Evolutionary conservation across 2,113 vertebrate genomes (phyloP).

Genomic region (Procapra przewalskii): DNA sequence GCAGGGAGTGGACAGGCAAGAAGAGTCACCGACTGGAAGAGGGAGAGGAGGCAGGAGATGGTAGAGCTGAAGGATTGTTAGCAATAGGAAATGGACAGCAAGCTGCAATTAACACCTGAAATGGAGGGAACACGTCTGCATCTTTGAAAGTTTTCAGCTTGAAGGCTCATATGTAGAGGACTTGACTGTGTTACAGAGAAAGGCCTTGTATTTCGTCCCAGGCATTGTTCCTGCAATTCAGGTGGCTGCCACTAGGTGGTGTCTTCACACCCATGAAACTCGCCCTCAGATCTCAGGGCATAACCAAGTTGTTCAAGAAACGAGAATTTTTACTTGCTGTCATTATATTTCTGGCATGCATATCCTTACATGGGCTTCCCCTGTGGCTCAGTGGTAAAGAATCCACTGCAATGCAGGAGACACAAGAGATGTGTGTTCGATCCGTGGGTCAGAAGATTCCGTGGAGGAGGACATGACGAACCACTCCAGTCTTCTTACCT

Average conservation of each 20-base stretch:
- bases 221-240: background rate
- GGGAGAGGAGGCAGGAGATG: background rate
- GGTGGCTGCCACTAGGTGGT: background rate
- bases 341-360: background rate
- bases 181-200: background rate
- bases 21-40: background rate
- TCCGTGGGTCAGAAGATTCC: background rate
- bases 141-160: background rate
- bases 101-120: background rate
- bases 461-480: background rate
- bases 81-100: background rate
- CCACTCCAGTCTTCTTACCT: background rate
- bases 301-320: background rate
- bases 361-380: background rate
- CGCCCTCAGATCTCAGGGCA: background rate
- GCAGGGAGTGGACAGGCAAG: background rate
- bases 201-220: background rate
- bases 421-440: background rate
- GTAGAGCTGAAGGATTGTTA: background rate
- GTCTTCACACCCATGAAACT: background rate
- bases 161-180: background rate
- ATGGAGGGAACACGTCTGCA: background rate
- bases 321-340: background rate
- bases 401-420: background rate
- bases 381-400: background rate